phyloP scores from a whole-genome alignment of 2,797 vertebrate genomes.

The Hemitrygon akajei region DNA sequence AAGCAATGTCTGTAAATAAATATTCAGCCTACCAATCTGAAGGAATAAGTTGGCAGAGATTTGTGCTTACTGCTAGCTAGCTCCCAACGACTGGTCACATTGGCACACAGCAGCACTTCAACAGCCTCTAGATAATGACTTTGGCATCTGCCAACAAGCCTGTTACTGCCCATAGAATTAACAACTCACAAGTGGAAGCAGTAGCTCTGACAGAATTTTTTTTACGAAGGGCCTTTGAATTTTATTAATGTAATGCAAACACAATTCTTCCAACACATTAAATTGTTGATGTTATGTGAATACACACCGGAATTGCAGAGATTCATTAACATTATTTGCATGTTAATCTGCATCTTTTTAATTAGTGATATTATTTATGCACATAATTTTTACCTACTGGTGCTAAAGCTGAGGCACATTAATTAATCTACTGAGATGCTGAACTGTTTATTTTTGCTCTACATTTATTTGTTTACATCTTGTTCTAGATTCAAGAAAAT shows the following conservation, averaged over 20 bases:
- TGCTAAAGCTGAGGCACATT: constrained; percentile 98
- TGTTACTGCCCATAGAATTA: constrained; percentile 94
- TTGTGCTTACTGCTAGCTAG: constrained; percentile 72
- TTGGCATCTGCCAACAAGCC: constrained; percentile 90
- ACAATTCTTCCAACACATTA: constrained; percentile 99
- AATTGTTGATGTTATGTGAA: constrained; percentile 99
- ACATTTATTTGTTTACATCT: constrained; percentile 99
- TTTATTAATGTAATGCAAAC: constrained; percentile 99
- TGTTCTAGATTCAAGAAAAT: constrained; percentile 95
- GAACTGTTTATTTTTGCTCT: constrained; percentile 92
- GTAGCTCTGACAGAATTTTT: constrained; percentile 89
- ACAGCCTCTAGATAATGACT: constrained; percentile 98
- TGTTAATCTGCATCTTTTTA: constrained; percentile 99
- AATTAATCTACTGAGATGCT: constrained; percentile 99
- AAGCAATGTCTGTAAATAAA: constrained; percentile 93
- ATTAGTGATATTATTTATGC: constrained; percentile 99
- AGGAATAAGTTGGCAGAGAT: constrained; percentile 89
- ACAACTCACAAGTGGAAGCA: constrained; percentile 96
- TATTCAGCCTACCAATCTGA: constrained; percentile 82
- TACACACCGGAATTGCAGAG: constrained; percentile 98
- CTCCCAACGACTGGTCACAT: constrained; percentile 93
- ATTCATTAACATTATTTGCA: constrained; percentile 99
- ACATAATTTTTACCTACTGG: constrained; percentile 97
- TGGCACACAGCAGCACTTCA: constrained; percentile 85
- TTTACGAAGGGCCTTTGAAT: constrained; percentile 98